These are phyloP conservation scores for Phaedon cochleariae DNA, from an alignment of 2,888 invertebrate genomes.

Conservation along the genomic window DNA sequence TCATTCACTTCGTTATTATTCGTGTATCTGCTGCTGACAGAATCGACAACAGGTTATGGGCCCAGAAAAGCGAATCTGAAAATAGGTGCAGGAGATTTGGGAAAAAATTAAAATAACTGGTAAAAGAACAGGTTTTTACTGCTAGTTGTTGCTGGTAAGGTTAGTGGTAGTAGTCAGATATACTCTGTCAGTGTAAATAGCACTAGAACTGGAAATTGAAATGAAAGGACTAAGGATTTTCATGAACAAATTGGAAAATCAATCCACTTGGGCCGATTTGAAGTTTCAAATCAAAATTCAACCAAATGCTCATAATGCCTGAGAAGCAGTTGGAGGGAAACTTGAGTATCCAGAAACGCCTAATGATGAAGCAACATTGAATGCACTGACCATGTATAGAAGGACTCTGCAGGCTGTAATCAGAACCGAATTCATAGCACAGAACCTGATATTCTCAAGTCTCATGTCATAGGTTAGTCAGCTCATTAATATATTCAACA, in stretches of 20 bases:
- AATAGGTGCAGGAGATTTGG: no score
- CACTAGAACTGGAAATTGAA: no score
- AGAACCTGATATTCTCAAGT: background rate
- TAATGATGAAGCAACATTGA: background rate
- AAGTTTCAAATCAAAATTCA: slow-evolving; percentile 11
- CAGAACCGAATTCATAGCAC: slow-evolving; percentile 1
- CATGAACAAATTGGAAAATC: background rate
- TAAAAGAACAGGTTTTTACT: no score
- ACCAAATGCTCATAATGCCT: background rate
- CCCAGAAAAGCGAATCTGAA: no score
- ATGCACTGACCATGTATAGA: background rate
- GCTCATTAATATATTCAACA: slow-evolving; percentile 17
- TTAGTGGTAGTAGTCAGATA: no score
- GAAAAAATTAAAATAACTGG: no score
- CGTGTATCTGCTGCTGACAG: no score
- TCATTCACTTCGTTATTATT: no score
- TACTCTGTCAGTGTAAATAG: no score
- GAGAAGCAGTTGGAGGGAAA: background rate
- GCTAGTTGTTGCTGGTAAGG: no score
- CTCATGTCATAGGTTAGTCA: background rate
- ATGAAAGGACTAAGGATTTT: no score
- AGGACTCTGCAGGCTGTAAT: background rate
- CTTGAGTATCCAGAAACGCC: background rate
- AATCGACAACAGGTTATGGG: no score
- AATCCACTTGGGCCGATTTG: slow-evolving; percentile 6